phyloP scores from a whole-genome alignment of 2,797 vertebrate species.

The Apogon hyalosoma region DNA sequence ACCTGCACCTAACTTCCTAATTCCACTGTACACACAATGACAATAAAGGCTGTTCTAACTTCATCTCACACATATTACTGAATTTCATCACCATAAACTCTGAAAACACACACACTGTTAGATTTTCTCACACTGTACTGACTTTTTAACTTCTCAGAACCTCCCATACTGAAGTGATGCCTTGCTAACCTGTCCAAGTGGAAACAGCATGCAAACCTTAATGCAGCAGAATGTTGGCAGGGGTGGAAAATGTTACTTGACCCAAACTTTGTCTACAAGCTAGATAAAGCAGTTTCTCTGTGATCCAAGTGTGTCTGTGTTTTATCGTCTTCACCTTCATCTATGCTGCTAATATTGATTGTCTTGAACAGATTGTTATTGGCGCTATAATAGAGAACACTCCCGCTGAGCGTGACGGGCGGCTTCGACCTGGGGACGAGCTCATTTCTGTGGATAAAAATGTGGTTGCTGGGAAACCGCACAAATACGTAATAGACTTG shows the following conservation, averaged over 20 bases:
- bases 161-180: constrained; percentile 71
- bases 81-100: constrained; percentile 10
- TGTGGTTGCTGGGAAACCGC: constrained; percentile 96
- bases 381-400: constrained; percentile 99
- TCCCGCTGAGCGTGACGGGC: constrained; percentile 96
- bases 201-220: constrained; percentile 54
- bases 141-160: constrained; percentile 54
- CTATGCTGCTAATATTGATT: constrained; percentile 74
- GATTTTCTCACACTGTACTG: constrained; percentile 30
- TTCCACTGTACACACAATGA: background rate
- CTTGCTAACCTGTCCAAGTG: constrained; percentile 65
- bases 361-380: constrained; percentile 93
- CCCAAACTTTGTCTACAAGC: constrained; percentile 31
- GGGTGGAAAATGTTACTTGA: constrained; percentile 29
- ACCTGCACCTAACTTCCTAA: constrained; percentile 46
- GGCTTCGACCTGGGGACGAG: constrained; percentile 96
- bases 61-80: constrained; percentile 31
- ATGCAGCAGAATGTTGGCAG: constrained; percentile 33
- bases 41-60: no score
- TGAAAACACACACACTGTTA: constrained; percentile 2
- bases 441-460: constrained; percentile 97
- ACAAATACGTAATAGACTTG: constrained; percentile 98
- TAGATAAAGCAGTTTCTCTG: constrained; percentile 25
- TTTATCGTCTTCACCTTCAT: constrained; percentile 51
- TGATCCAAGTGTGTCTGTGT: constrained; percentile 26